Evolutionary conservation across 2,888 invertebrate genomes (phyloP).

Genomic region (Calameuta pallipes): DNA sequence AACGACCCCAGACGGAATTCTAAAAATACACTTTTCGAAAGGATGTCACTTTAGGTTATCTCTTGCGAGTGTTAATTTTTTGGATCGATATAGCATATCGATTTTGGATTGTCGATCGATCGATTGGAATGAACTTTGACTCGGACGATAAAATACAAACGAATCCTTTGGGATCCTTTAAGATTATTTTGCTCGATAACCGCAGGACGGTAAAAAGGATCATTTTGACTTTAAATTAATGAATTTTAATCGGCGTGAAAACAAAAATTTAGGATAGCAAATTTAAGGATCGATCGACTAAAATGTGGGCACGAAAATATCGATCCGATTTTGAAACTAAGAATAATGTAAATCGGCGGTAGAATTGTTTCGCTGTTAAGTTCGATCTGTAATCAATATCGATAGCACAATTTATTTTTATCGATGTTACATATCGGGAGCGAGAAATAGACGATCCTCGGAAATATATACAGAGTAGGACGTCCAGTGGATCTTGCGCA

Average conservation of each 20-base stretch:
- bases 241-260: not conserved
- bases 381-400: not conserved
- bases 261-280: not conserved
- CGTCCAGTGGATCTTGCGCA: too few relatives aligned
- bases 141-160: not conserved
- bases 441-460: not conserved
- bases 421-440: not conserved
- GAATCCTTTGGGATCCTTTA: not conserved
- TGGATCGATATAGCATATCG: too few relatives aligned
- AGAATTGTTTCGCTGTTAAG: not conserved
- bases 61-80: too few relatives aligned
- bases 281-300: not conserved
- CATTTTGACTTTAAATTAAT: not conserved
- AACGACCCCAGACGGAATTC: conserved; percentile 70
- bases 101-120: not conserved
- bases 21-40: conserved; percentile 44
- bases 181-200: not conserved
- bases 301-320: not conserved
- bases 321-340: not conserved
- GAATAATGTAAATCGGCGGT: not conserved
- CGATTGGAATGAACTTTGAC: not conserved
- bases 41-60: not conserved
- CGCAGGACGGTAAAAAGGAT: not conserved
- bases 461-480: too few relatives aligned
- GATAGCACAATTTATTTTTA: not conserved